These are phyloP conservation scores for Bombus polaris DNA, from an alignment of 1,140 invertebrate genomes.

Conservation along the genomic window DNA sequence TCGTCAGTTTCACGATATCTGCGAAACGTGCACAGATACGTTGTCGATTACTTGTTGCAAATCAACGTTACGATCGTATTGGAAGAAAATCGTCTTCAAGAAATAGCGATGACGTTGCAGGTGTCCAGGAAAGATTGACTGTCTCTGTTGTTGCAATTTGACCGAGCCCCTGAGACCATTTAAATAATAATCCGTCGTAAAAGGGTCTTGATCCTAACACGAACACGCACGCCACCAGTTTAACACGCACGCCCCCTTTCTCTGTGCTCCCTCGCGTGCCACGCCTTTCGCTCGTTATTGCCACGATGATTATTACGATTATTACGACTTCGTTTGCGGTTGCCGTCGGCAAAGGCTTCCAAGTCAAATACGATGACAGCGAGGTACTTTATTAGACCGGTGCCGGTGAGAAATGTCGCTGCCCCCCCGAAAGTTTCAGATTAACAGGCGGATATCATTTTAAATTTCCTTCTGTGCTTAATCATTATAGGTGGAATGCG, in stretches of 20 bases:
- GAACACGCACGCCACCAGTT: background rate
- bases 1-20: background rate
- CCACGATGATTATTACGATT: constrained; percentile 28
- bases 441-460: too few relatives aligned
- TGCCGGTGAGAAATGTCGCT: background rate
- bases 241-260: constrained; percentile 25
- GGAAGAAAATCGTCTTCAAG: too few relatives aligned
- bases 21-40: too few relatives aligned
- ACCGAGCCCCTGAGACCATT: constrained; percentile 3
- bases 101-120: background rate
- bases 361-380: background rate
- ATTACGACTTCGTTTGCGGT: constrained; percentile 7
- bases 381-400: background rate
- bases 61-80: background rate
- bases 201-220: constrained; percentile 12
- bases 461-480: too few relatives aligned
- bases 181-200: constrained; percentile 28
- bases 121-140: background rate
- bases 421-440: background rate
- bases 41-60: too few relatives aligned
- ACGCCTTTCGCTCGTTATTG: constrained; percentile 28
- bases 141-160: background rate
- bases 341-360: background rate
- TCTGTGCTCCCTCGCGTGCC: background rate
- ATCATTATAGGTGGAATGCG: too few relatives aligned